phyloP scores from a whole-genome alignment of 37 sponge, comb jelly and placozoan genomes.

The Hormiphora californensis region DNA sequence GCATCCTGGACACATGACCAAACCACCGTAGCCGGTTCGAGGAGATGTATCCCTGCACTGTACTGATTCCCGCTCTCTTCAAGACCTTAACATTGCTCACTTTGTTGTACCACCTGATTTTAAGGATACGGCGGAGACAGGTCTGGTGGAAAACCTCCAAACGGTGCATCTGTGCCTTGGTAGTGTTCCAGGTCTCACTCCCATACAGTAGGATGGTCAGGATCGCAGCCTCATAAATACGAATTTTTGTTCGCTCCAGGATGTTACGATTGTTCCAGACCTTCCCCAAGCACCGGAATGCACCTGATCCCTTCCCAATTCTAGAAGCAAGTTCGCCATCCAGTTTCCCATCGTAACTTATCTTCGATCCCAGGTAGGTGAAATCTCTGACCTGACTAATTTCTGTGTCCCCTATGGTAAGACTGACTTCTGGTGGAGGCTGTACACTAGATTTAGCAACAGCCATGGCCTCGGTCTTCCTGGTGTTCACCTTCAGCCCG shows the following conservation, averaged over 20 bases:
- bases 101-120: background rate
- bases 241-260: background rate
- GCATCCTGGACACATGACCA: background rate
- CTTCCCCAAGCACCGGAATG: background rate
- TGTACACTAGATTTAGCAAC: background rate
- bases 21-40: background rate
- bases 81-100: no score
- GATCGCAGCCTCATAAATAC: background rate
- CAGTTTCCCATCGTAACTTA: background rate
- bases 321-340: background rate
- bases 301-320: background rate
- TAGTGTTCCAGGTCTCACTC: background rate
- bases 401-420: background rate
- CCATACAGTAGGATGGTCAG: background rate
- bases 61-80: background rate
- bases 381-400: background rate
- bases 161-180: background rate
- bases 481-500: background rate
- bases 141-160: background rate
- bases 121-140: background rate
- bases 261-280: slow-evolving; percentile 12
- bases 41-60: background rate
- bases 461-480: background rate
- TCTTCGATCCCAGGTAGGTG: background rate
- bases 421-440: background rate